A percentile compares a stretch with the other conserved stretches of the same genome.
Evolutionary conservation across 2,797 vertebrate genomes (phyloP).

Genomic region (Monodelphis domestica): DNA sequence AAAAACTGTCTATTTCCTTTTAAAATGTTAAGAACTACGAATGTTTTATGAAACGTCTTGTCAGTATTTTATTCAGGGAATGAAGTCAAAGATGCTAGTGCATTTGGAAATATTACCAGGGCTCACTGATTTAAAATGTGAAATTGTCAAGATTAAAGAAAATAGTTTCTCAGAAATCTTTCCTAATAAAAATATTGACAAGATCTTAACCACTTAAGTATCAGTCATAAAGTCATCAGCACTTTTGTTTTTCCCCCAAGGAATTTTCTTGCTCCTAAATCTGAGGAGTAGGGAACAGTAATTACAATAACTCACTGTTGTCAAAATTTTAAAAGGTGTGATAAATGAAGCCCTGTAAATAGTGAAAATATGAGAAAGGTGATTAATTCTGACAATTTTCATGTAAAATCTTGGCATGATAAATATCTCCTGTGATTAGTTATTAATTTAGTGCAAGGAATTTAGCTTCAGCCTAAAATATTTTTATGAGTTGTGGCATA

Average conservation of each 20-base stretch:
- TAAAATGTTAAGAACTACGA: slow-evolving; percentile 28
- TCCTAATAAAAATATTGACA: slow-evolving; percentile 46
- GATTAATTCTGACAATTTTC: slow-evolving; percentile 93
- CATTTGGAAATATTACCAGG: not conserved
- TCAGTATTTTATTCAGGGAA: slow-evolving; percentile 20
- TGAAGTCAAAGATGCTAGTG: not conserved
- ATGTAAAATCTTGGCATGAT: slow-evolving; percentile 88
- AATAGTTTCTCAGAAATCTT: not conserved
- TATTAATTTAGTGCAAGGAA: slow-evolving; percentile 91
- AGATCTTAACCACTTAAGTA: slow-evolving; percentile 29
- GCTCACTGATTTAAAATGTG: slow-evolving; percentile 27
- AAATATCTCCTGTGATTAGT: slow-evolving; percentile 90
- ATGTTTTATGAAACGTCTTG: slow-evolving; percentile 19
- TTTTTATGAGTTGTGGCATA: slow-evolving; percentile 88
- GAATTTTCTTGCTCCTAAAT: slow-evolving; percentile 67
- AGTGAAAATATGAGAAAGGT: slow-evolving; percentile 86
- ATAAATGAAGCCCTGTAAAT: slow-evolving; percentile 85
- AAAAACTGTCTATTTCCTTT: slow-evolving; percentile 3
- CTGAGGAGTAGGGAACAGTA: slow-evolving; percentile 66
- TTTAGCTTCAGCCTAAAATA: slow-evolving; percentile 86
- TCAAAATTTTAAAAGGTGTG: slow-evolving; percentile 85
- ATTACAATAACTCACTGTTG: slow-evolving; percentile 83
- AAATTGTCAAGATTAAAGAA: slow-evolving; percentile 35
- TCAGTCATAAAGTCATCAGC: slow-evolving; percentile 36
- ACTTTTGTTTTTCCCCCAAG: not conserved